These are phyloP conservation scores for Sciurus vulgaris DNA, from an alignment of 2,797 vertebrate species.

Conservation along the genomic window DNA sequence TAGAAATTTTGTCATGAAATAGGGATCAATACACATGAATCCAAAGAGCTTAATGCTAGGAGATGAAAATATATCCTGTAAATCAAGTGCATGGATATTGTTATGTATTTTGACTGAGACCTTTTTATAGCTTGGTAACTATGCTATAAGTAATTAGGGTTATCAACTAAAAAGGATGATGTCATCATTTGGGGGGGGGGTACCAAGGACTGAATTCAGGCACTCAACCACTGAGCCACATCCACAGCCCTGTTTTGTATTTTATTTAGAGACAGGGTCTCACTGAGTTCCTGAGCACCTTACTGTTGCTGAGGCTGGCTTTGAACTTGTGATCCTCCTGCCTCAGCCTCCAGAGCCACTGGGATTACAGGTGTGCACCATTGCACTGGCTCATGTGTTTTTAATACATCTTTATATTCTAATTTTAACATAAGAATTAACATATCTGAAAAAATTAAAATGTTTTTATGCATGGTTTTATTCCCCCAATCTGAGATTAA, in stretches of 20 bases:
- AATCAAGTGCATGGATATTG: not conserved
- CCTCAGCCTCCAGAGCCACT: too few relatives aligned
- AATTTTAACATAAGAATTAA: conserved; percentile 48
- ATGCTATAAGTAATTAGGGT: not conserved
- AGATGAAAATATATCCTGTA: not conserved
- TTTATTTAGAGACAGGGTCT: too few relatives aligned
- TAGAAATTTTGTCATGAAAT: not conserved
- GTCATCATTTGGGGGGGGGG: not conserved
- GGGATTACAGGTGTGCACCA: too few relatives aligned
- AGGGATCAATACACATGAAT: not conserved
- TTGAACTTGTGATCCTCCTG: too few relatives aligned
- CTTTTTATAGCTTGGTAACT: conserved; percentile 12
- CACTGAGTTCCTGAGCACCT: too few relatives aligned
- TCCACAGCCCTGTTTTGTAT: too few relatives aligned
- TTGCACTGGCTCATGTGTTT: not conserved
- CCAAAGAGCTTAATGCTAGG: not conserved
- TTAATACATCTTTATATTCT: conserved; percentile 30
- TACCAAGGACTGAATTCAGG: too few relatives aligned
- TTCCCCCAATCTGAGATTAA: conserved; percentile 2
- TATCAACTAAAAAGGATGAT: conserved; percentile 25
- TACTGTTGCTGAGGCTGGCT: too few relatives aligned
- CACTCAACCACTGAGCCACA: too few relatives aligned
- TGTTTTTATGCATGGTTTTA: not conserved
- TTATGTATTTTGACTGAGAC: not conserved
- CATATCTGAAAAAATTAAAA: conserved; percentile 49